A percentile compares a stretch with the other conserved stretches of the same genome.
Conservation (phyloP, 92 coral and sea anemone species). For the Phenganax marumi region DNA sequence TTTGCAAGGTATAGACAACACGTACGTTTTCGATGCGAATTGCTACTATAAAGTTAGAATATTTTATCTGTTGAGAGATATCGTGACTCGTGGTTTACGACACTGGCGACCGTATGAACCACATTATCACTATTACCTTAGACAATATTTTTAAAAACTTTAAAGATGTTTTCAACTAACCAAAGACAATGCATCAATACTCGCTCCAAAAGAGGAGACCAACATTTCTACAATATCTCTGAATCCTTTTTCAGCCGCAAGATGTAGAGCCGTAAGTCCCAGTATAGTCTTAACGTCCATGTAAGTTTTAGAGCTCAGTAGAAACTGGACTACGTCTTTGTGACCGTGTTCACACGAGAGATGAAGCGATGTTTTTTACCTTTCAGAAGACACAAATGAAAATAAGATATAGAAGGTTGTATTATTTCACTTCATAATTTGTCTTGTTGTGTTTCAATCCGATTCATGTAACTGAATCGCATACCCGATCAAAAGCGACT, state of each 20-base stretch:
- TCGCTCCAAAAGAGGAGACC: slow-evolving; percentile 73
- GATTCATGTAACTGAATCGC: background rate
- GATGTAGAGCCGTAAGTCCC: slow-evolving; percentile 88
- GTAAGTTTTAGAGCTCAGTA: slow-evolving; percentile 85
- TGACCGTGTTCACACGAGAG: slow-evolving; percentile 93
- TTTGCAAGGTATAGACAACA: background rate
- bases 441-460: background rate
- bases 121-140: background rate
- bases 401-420: background rate
- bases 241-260: slow-evolving; percentile 88
- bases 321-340: slow-evolving; percentile 74
- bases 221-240: slow-evolving; percentile 87
- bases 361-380: slow-evolving; percentile 85
- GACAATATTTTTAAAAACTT: no score
- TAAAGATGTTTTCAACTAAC: slow-evolving; percentile 48
- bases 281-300: slow-evolving; percentile 97
- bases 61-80: no score
- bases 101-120: no score
- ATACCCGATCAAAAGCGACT: slow-evolving; percentile 89
- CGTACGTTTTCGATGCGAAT: background rate
- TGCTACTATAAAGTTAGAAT: no score
- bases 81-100: no score
- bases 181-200: slow-evolving; percentile 95
- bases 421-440: background rate
- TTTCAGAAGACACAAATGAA: slow-evolving; percentile 53